phyloP scores from a whole-genome alignment of 2,888 invertebrate genomes.

The Schizaphis graminum region DNA sequence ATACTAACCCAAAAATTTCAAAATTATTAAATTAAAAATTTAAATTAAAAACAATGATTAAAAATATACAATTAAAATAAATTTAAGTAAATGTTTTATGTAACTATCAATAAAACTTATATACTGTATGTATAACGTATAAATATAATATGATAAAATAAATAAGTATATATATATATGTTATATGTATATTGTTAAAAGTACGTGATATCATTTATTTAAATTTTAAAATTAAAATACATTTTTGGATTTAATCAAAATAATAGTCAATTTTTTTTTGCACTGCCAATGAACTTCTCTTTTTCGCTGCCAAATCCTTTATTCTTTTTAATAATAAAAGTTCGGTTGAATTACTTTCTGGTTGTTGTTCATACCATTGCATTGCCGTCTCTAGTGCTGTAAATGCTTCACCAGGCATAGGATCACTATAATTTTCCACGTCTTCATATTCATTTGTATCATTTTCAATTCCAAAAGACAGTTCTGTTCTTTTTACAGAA shows the following conservation, averaged over 20 bases:
- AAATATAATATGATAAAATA: too few species aligned
- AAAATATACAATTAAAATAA: too few species aligned
- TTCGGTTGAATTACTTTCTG: not conserved
- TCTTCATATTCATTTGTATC: not conserved
- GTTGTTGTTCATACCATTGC: constrained; percentile 26
- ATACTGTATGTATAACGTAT: too few species aligned
- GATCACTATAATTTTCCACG: not conserved
- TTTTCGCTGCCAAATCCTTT: not conserved
- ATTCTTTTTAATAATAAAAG: constrained; percentile 6
- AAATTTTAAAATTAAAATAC: too few species aligned
- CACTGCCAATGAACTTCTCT: not conserved
- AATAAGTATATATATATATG: too few species aligned
- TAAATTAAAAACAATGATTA: not conserved
- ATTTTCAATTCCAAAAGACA: not conserved
- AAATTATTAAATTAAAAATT: not conserved
- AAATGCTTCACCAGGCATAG: not conserved
- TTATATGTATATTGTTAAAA: too few species aligned
- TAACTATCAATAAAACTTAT: too few species aligned
- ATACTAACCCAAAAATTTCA: not conserved
- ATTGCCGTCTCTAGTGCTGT: not conserved
- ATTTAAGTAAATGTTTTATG: too few species aligned
- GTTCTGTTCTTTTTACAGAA: not conserved
- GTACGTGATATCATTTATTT: too few species aligned
- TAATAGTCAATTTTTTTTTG: constrained; percentile 10
- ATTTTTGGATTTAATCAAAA: not conserved